Base-by-base conservation (phyloP, 2,113 vertebrate species). In the Microtus oregoni region DNA sequence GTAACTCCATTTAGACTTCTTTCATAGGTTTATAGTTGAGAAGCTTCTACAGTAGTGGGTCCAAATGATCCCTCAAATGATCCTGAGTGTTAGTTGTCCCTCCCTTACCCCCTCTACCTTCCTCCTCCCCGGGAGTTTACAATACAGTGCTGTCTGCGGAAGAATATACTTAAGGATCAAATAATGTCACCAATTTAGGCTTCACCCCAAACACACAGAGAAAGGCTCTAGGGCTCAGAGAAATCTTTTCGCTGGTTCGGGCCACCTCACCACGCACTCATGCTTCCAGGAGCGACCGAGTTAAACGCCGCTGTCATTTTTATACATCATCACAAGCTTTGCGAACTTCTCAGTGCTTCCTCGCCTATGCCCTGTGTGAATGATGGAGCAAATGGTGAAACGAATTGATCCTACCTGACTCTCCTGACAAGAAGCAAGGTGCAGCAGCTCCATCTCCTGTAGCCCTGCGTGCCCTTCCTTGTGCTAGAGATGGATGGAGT, bases 401-500 rank as follows among this genome's bases (percentile, higher is more conserved):
- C 65, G 20, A 75, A 76, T 94, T 47, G 41, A 28, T 5, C 1
- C n/a, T 1, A n/a, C n/a, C 55, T 38, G 44, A 63, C 47, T 47
- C 55, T 91, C 75, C 72, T 3, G 41, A 63, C 90, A 82, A 75
- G 89, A 95, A 87, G 83, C 68, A 81, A 85, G 44, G n/a, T 58
- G 1, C 0, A 0, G 83, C 79, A 32, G 55, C 50, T 79, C 44
- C 58, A 61, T 91, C 77, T 24, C 87, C 72, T 3, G 38, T 41
- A 68, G 75, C 10, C 30, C 26, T 5, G 50, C 63, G 47, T 68
- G 26, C 14, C 19, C 63, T 83, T 97, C 92, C 92, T 73, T 92
- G 83, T 75, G 68, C 83, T 32, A 30, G 79, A 97, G 97, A 98
- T 97, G 98, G 97, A 98, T 96, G 77, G 94, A 97, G 94, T 93